phyloP scores from a whole-genome alignment of 1,140 invertebrate genomes.

The Tyrophagus putrescentiae region DNA sequence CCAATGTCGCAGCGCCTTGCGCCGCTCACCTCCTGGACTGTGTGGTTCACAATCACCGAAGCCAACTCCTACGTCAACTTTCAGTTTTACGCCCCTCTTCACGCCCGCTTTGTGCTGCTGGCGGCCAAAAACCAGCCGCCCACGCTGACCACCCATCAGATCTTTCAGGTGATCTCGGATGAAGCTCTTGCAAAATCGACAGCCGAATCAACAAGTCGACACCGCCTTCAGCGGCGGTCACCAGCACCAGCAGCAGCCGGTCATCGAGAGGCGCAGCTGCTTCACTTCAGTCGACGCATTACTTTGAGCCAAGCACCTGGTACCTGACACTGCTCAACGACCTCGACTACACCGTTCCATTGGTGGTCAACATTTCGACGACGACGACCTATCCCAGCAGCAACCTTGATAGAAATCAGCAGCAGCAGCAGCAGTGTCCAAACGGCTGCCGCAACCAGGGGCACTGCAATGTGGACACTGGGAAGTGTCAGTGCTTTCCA shows the following conservation, averaged over 20 bases:
- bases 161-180: conserved; percentile 79
- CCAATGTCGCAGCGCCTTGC: conserved; percentile 4
- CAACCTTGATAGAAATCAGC: neutral
- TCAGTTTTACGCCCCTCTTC: conserved; percentile 75
- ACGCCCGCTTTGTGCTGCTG: conserved; percentile 82
- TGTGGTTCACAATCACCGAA: conserved; percentile 83
- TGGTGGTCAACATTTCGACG: conserved; percentile 17
- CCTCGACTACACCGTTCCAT: conserved; percentile 56
- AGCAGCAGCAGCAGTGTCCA: conserved; percentile 57
- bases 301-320: conserved; percentile 88
- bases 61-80: conserved; percentile 68
- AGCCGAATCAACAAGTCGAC: no score
- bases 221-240: conserved; percentile 7
- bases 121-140: conserved; percentile 76
- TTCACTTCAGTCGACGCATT: conserved; percentile 82
- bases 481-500: conserved; percentile 86
- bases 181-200: conserved; percentile 43
- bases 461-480: conserved; percentile 67
- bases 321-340: conserved; percentile 93
- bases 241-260: no score
- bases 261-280: conserved; percentile 43
- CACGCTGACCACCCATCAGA: conserved; percentile 90
- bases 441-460: conserved; percentile 92
- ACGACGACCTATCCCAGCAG: no score
- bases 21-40: conserved; percentile 65